Conservation (phyloP, 2,797 vertebrate species). For the Aselliscus stoliczkanus region DNA sequence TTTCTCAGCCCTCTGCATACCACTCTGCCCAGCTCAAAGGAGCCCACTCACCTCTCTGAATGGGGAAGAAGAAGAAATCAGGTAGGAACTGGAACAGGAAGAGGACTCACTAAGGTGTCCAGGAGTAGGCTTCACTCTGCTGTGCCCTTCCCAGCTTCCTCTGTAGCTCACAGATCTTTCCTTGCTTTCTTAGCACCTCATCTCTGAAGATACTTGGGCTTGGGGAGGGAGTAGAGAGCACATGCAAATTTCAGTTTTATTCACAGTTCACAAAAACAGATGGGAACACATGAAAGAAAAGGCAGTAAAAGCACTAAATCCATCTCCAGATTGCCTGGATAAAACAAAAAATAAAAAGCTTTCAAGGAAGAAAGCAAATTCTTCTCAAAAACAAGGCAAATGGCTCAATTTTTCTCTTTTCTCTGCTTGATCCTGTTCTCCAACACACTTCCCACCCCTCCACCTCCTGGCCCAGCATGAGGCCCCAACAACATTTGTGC, state of each 20-base stretch:
- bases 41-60: background rate
- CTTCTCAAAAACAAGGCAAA: background rate
- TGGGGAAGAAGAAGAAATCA: background rate
- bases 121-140: background rate
- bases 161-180: background rate
- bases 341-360: background rate
- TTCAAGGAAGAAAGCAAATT: slow-evolving; percentile 22
- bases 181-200: background rate
- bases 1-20: background rate
- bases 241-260: background rate
- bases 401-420: slow-evolving; percentile 23
- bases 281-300: background rate
- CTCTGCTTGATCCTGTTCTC: slow-evolving; percentile 40
- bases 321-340: background rate
- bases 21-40: background rate
- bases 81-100: background rate
- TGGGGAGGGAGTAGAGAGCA: background rate
- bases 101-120: background rate
- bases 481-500: slow-evolving; percentile 55
- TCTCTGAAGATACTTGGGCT: background rate
- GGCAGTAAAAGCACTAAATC: background rate
- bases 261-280: background rate
- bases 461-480: background rate
- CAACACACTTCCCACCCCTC: background rate
- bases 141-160: background rate